Base-by-base conservation (phyloP, 1,140 invertebrate species). In the Trachelipus rathkii region DNA sequence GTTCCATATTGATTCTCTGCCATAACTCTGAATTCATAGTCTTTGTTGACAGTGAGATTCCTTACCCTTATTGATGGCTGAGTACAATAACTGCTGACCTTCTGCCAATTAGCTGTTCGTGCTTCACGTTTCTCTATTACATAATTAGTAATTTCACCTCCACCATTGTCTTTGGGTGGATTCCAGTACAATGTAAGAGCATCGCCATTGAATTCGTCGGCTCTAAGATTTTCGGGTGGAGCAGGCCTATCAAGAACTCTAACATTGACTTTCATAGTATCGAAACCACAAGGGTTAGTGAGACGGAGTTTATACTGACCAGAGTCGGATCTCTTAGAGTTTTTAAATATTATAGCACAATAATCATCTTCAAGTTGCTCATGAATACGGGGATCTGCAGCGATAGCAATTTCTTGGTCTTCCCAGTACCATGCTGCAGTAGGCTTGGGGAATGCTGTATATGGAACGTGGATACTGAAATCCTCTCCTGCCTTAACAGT, bases 21-120 rank as follows among this genome's bases (percentile, higher is more conserved):
- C 88, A 95, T 92, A 1, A 99, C 96, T 77, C 96, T 89, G 89
- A 99, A 99, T 81, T 99, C 96, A 84, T 99, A 99, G 45, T 94
- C 91, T 79, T 89, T 90, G 50, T 95, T 95, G 23, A 97, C 91
- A 1, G 90, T 91, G 43, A 99, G 86, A 84, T 98, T 98, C 70
- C 95, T 90, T 19, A 98, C 92, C 70, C 95, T 90, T 69, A 93
- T 89, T 85, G 94, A 92, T 83, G 95, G 91, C 73, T 94, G 91
- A 9, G 93, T 92, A 43, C 96, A 91, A 83, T 96, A 98, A 76
- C 95, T 93, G 75, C 81, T 83, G 67, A 92, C 89, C 85, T 95
- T 95, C 2, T 90, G 89, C 95, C 96, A 98, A 33, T 91, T 91
- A 7, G 89, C 88, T 11, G 91, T 89, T 78, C 89, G 89, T 7